phyloP scores from a whole-genome alignment of 2,888 invertebrate species.

The Dicyrtomina minuta region DNA sequence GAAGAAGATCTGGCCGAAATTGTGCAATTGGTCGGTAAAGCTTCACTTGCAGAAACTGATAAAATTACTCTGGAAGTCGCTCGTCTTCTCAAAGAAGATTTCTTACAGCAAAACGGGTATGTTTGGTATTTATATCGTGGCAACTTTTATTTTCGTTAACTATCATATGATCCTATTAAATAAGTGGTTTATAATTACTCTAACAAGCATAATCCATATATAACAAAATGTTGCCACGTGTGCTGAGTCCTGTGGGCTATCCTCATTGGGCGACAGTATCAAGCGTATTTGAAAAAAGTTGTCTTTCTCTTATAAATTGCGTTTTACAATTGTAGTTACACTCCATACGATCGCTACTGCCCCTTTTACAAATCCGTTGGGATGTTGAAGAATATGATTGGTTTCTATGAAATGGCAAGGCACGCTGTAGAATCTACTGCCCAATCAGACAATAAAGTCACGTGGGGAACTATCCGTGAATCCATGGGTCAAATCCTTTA shows the following conservation, averaged over 20 bases:
- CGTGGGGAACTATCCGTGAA: slow-evolving; percentile 96
- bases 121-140: background rate
- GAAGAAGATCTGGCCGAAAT: slow-evolving; percentile 99
- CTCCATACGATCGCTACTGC: slow-evolving; percentile 93
- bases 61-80: slow-evolving; percentile 99
- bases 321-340: slow-evolving; percentile 64
- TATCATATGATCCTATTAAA: background rate
- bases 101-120: slow-evolving; percentile 97
- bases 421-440: slow-evolving; percentile 98
- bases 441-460: slow-evolving; percentile 98
- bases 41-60: slow-evolving; percentile 96
- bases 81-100: slow-evolving; percentile 97
- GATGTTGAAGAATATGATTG: slow-evolving; percentile 94
- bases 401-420: slow-evolving; percentile 96
- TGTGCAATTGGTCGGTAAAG: slow-evolving; percentile 98
- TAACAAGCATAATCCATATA: too few species aligned
- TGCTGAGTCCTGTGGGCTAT: too few species aligned
- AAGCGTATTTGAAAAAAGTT: too few species aligned
- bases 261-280: too few species aligned
- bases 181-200: too few species aligned
- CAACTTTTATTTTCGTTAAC: background rate
- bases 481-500: slow-evolving; percentile 95
- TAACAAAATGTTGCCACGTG: too few species aligned
- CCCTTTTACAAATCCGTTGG: slow-evolving; percentile 99
- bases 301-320: too few species aligned